These are phyloP conservation scores for Parapristionchus giblindavisi DNA, from an alignment of 2,888 invertebrate genomes.

Conservation along the genomic window DNA sequence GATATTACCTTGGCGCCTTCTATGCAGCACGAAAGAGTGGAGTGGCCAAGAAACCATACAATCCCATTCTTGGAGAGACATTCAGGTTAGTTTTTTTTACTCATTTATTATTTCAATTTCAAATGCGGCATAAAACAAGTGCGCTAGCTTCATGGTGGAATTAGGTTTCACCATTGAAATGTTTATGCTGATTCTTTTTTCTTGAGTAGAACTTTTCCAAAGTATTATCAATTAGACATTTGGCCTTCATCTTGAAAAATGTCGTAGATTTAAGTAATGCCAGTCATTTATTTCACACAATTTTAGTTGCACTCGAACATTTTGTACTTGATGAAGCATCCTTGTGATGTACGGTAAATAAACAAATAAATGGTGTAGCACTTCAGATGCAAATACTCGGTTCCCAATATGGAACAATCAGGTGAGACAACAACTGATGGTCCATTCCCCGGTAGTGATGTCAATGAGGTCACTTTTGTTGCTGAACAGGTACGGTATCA, in stretches of 20 bases:
- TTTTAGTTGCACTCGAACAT: no score
- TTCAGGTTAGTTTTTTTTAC: slow-evolving; percentile 82
- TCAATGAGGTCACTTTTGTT: slow-evolving; percentile 88
- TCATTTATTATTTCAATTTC: not conserved
- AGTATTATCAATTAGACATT: no score
- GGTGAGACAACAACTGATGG: slow-evolving; percentile 42
- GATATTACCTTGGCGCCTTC: slow-evolving; percentile 97
- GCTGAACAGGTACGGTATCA: slow-evolving; percentile 81
- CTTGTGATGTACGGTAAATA: no score
- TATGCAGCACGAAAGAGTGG: slow-evolving; percentile 96
- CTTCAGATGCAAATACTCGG: slow-evolving; percentile 57
- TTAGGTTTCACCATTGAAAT: not conserved
- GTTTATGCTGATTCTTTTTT: not conserved
- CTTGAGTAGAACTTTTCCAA: not conserved
- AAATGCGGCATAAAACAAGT: not conserved
- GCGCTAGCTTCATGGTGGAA: not conserved
- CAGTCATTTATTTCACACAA: no score
- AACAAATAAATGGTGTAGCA: not conserved
- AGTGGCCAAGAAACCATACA: slow-evolving; percentile 98
- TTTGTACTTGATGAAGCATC: no score
- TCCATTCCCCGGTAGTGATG: slow-evolving; percentile 88
- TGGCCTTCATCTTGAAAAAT: no score
- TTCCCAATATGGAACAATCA: slow-evolving; percentile 45
- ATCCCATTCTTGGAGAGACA: slow-evolving; percentile 95
- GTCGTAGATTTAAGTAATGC: no score